A percentile compares a stretch with the other conserved stretches of the same genome.
Evolutionary conservation across 2,797 vertebrate genomes (phyloP).

Genomic region (Chromobotia macracanthus): DNA sequence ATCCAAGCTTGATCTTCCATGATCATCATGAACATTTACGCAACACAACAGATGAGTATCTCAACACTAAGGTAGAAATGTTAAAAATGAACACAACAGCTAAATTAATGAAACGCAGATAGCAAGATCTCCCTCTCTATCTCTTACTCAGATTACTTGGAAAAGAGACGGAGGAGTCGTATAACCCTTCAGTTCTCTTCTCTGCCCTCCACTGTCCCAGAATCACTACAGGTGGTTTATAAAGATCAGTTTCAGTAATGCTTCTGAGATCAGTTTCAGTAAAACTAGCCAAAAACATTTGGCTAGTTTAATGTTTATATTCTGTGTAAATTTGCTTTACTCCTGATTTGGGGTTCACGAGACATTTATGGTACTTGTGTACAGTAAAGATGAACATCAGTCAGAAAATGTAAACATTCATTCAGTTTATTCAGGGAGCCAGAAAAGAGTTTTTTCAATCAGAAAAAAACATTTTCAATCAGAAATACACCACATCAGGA

Average conservation of each 20-base stretch:
- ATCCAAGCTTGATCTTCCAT: constrained; percentile 20
- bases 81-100: neutral
- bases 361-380: too few relatives aligned
- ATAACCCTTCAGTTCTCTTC: constrained; percentile 17
- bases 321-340: too few relatives aligned
- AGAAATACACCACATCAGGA: too few relatives aligned
- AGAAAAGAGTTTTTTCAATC: too few relatives aligned
- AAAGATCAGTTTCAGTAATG: constrained; percentile 25
- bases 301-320: constrained; percentile 38
- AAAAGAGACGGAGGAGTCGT: neutral
- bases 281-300: constrained; percentile 51
- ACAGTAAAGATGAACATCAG: too few relatives aligned
- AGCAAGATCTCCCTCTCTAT: constrained; percentile 1
- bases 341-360: too few relatives aligned
- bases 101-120: constrained; percentile 10
- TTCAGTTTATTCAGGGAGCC: too few relatives aligned
- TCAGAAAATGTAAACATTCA: too few relatives aligned
- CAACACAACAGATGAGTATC: constrained; percentile 26
- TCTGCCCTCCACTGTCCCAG: neutral
- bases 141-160: constrained; percentile 8
- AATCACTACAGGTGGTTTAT: neutral
- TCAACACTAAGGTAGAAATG: neutral
- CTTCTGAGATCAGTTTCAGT: constrained; percentile 26
- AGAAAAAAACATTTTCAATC: too few relatives aligned
- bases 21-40: constrained; percentile 1